A percentile compares a stretch with the other conserved stretches of the same genome.
These are phyloP conservation scores for Hypomecis punctinalis DNA, from an alignment of 2,888 invertebrate species.

Conservation along the genomic window DNA sequence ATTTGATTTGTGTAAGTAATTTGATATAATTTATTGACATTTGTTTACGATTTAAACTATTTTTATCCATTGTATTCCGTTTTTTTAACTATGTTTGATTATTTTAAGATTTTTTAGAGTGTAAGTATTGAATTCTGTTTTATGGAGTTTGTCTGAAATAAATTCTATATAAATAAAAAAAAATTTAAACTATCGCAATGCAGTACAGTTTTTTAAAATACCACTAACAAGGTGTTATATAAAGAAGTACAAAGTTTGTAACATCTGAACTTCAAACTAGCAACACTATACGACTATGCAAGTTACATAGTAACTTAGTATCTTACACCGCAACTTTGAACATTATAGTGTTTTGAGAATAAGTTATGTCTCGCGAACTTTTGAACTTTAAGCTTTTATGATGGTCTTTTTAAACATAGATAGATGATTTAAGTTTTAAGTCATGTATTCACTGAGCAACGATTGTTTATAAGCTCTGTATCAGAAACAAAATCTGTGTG, in stretches of 20 bases:
- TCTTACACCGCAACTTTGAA: not conserved
- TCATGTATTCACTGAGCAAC: too few species aligned
- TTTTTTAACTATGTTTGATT: too few species aligned
- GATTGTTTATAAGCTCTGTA: too few species aligned
- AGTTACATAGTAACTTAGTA: not conserved
- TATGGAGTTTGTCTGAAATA: too few species aligned
- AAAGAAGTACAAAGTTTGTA: not conserved
- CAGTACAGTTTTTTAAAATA: not conserved
- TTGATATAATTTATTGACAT: too few species aligned
- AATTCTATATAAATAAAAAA: too few species aligned
- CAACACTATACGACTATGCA: not conserved
- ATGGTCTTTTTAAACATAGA: not conserved
- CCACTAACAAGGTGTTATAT: not conserved
- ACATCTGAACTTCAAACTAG: not conserved
- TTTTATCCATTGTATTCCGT: too few species aligned
- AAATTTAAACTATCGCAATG: not conserved
- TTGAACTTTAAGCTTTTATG: not conserved
- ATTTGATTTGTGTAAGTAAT: too few species aligned
- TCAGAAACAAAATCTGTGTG: too few species aligned
- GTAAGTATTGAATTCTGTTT: too few species aligned
- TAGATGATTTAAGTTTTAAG: not conserved
- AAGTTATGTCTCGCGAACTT: not conserved
- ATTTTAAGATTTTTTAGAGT: too few species aligned
- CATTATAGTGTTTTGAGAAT: slow-evolving; percentile 5
- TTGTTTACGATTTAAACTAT: too few species aligned